Percentiles rank a stretch among this genome's conserved stretches.
These are phyloP conservation scores for Camponotus floridanus DNA, from an alignment of 1,140 invertebrate species.

Conservation along the genomic window DNA sequence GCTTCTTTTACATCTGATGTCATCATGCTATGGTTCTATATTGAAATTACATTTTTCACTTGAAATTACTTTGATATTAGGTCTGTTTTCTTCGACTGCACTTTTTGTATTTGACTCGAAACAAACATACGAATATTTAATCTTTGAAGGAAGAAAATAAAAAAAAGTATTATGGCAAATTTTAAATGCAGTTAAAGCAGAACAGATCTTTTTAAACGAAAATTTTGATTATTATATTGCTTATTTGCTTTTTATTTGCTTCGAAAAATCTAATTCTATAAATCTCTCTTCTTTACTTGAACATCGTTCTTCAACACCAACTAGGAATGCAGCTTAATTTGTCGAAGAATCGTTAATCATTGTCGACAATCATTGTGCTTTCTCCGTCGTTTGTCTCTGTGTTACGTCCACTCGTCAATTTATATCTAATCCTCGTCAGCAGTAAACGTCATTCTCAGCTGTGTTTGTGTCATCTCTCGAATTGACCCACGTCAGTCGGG, in stretches of 20 bases:
- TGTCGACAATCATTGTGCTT: slow-evolving; percentile 19
- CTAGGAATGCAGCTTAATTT: slow-evolving; percentile 36
- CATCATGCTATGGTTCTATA: not conserved
- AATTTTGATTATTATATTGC: not conserved
- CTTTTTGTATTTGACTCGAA: not conserved
- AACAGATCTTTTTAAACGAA: not conserved
- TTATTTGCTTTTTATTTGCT: slow-evolving; percentile 17
- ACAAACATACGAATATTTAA: not conserved
- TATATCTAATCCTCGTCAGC: slow-evolving; percentile 45
- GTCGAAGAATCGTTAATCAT: slow-evolving; percentile 10
- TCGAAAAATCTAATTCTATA: slow-evolving; percentile 21
- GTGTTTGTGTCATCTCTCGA: slow-evolving; percentile 57
- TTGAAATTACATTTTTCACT: not conserved
- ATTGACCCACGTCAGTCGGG: slow-evolving; percentile 46
- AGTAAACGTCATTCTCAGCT: slow-evolving; percentile 40
- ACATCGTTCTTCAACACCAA: slow-evolving; percentile 1
- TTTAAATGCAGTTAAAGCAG: not conserved
- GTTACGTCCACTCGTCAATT: slow-evolving; percentile 33
- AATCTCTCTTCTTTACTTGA: not conserved
- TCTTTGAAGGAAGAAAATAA: not conserved
- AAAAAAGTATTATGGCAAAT: not conserved
- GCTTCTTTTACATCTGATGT: slow-evolving; percentile 15
- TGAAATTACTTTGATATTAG: not conserved
- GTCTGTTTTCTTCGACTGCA: slow-evolving; percentile 25
- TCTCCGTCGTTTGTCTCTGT: slow-evolving; percentile 20